These are phyloP conservation scores for Stigmatopora nigra DNA, from an alignment of 2,113 vertebrate genomes.

Conservation along the genomic window DNA sequence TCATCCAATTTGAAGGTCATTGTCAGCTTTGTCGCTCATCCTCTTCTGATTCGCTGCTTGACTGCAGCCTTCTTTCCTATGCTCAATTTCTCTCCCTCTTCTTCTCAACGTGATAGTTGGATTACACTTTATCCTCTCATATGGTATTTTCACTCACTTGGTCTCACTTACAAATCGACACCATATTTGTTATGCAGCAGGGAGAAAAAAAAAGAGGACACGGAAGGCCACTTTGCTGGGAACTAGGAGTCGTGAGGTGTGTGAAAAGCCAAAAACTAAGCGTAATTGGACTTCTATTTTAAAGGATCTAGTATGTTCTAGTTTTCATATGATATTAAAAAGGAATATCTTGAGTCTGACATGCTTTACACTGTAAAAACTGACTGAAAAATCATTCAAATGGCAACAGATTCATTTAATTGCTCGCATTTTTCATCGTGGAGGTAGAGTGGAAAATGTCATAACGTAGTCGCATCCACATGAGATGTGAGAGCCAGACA, in stretches of 20 bases:
- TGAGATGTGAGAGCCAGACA: constrained; percentile 2
- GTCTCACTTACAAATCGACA: constrained; percentile 6
- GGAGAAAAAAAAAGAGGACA: constrained; percentile 38
- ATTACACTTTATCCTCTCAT: constrained; percentile 21
- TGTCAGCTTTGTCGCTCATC: neutral
- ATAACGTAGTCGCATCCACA: neutral
- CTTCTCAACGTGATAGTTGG: constrained; percentile 6
- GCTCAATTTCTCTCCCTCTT: constrained; percentile 28
- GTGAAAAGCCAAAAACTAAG: neutral
- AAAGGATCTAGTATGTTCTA: constrained; percentile 16
- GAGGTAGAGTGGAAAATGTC: constrained; percentile 3
- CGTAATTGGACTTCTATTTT: neutral
- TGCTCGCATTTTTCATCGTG: neutral
- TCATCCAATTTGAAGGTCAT: neutral
- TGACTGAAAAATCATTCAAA: neutral
- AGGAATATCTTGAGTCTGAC: neutral
- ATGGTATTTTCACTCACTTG: constrained; percentile 26
- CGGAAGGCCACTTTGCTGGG: constrained; percentile 49
- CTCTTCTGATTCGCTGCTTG: constrained; percentile 9
- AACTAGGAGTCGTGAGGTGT: constrained; percentile 34
- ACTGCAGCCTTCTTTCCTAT: constrained; percentile 13
- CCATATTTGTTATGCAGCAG: constrained; percentile 13
- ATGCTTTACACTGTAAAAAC: neutral
- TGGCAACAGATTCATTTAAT: neutral
- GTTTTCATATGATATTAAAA: too few species aligned